Evolutionary conservation across 2,888 invertebrate genomes (phyloP).

Genomic region (Agrilus cyanescens): DNA sequence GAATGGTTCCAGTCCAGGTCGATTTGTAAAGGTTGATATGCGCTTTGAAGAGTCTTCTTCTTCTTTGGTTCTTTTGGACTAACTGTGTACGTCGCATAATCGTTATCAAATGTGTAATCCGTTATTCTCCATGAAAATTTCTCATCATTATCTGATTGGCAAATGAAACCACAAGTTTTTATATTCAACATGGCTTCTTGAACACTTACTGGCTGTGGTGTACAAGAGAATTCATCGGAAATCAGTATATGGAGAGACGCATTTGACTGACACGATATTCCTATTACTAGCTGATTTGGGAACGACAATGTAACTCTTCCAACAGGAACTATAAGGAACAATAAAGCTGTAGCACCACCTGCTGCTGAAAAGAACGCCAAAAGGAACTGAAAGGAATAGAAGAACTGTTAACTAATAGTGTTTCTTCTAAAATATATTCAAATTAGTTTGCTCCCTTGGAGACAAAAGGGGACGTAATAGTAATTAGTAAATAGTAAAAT

Average conservation of each 20-base stretch:
- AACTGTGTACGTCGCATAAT: conserved; percentile 34
- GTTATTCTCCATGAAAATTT: conserved; percentile 38
- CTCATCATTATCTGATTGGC: conserved; percentile 40
- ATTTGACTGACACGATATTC: conserved; percentile 39
- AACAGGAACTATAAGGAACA: conserved; percentile 58
- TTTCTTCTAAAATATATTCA: too few relatives aligned
- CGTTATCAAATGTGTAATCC: conserved; percentile 44
- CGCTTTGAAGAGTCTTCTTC: conserved; percentile 41
- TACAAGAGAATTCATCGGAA: conserved; percentile 40
- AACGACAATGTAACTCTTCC: conserved; percentile 55
- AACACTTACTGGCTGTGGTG: conserved; percentile 29
- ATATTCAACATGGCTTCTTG: conserved; percentile 38
- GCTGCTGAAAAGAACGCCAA: conserved; percentile 54
- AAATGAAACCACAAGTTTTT: conserved; percentile 48
- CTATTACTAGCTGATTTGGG: conserved; percentile 48
- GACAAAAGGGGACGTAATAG: background rate
- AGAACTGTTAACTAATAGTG: background rate
- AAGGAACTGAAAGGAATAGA: conserved; percentile 41
- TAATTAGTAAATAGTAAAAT: too few relatives aligned
- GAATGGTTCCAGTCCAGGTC: conserved; percentile 46
- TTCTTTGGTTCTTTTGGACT: conserved; percentile 31
- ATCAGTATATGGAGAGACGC: conserved; percentile 29
- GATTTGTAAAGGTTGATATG: too few relatives aligned
- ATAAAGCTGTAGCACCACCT: conserved; percentile 54
- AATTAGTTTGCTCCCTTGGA: too few relatives aligned